phyloP scores from a whole-genome alignment of 2,888 invertebrate species.

The Parnassius orleans region DNA sequence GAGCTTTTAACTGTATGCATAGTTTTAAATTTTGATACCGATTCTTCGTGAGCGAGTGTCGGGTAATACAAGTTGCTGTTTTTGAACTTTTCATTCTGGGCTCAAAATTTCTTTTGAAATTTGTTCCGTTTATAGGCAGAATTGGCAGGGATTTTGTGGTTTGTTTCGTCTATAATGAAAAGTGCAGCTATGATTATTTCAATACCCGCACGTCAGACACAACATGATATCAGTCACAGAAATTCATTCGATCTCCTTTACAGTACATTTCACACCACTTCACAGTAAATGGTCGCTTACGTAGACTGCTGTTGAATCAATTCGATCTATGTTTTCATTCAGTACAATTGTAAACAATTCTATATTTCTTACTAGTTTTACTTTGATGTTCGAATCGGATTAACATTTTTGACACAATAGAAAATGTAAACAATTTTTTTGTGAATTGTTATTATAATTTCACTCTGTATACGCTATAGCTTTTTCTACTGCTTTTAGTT shows the following conservation, averaged over 20 bases:
- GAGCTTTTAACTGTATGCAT: slow-evolving; percentile 9
- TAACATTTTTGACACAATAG: not conserved
- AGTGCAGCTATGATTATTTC: slow-evolving; percentile 38
- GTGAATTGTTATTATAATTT: slow-evolving; percentile 1
- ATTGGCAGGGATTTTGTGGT: slow-evolving; percentile 55
- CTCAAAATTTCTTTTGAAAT: slow-evolving; percentile 44
- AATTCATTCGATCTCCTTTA: slow-evolving; percentile 17
- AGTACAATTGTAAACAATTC: slow-evolving; percentile 12
- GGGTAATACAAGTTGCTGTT: slow-evolving; percentile 35
- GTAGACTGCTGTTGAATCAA: slow-evolving; percentile 41
- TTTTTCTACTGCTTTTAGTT: slow-evolving; percentile 1
- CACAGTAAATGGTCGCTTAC: slow-evolving; percentile 45
- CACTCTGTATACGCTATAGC: not conserved
- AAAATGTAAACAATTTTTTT: not conserved
- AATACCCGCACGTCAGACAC: slow-evolving; percentile 7
- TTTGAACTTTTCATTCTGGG: slow-evolving; percentile 66
- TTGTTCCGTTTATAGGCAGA: slow-evolving; percentile 27
- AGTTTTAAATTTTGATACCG: slow-evolving; percentile 25
- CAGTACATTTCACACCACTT: slow-evolving; percentile 44
- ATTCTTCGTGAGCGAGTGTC: slow-evolving; percentile 21
- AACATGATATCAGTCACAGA: slow-evolving; percentile 9
- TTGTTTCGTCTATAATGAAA: slow-evolving; percentile 63
- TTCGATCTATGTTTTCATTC: slow-evolving; percentile 4
- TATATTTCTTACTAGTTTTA: too few species aligned
- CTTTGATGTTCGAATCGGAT: not conserved